Conservation (phyloP, 2,888 invertebrate species). For the Andrena camellia region DNA sequence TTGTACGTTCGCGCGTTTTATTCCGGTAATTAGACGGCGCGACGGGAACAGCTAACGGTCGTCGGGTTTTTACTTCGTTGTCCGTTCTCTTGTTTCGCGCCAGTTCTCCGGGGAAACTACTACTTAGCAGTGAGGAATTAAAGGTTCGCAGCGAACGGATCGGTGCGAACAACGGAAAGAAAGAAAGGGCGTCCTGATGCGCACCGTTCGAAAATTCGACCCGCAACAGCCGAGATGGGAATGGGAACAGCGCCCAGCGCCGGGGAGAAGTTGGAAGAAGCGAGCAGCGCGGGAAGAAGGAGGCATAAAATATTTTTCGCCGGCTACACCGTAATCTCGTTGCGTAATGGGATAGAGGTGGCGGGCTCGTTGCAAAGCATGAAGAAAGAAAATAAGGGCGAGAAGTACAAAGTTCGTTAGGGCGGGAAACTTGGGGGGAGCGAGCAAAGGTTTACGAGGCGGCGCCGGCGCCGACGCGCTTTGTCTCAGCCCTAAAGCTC, state of each 20-base stretch:
- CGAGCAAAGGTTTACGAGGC: conserved; percentile 18
- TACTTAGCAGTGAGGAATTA: not conserved
- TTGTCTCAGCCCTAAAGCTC: conserved; percentile 34
- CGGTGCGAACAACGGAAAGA: too few species aligned
- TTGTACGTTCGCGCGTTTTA: too few species aligned
- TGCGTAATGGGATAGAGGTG: conserved; percentile 14
- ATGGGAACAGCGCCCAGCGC: not conserved
- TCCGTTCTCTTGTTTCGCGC: not conserved
- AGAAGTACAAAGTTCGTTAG: conserved; percentile 38
- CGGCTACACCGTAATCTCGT: conserved; percentile 20
- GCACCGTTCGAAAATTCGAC: too few species aligned
- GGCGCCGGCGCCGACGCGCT: not conserved
- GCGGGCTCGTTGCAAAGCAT: conserved; percentile 2
- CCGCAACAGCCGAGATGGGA: not conserved
- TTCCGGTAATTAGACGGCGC: not conserved
- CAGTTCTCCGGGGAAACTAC: not conserved
- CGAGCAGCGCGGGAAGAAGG: not conserved
- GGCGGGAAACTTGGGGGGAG: conserved; percentile 24
- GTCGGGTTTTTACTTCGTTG: not conserved
- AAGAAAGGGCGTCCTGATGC: too few species aligned
- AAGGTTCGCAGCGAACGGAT: too few species aligned
- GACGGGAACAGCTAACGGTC: not conserved
- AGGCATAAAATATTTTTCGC: conserved; percentile 30
- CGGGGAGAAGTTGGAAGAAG: not conserved
- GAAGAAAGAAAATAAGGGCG: conserved; percentile 23